These are phyloP conservation scores for Bucorvus abyssinicus DNA, from an alignment of 2,797 vertebrate species.

Conservation along the genomic window DNA sequence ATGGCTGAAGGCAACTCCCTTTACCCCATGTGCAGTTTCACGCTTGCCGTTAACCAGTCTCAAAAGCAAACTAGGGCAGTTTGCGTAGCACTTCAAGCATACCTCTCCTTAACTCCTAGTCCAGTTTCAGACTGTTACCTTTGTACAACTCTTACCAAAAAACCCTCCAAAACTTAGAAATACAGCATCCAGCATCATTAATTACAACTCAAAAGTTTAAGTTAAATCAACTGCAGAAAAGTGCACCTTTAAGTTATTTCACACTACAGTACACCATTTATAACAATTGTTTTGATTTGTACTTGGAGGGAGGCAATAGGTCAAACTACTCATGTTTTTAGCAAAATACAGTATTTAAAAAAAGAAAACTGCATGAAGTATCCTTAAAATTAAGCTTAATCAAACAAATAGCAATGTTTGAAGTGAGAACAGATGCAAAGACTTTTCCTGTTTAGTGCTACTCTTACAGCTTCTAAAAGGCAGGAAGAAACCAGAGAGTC, in stretches of 20 bases:
- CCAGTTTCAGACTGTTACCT: not conserved
- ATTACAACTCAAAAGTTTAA: not conserved
- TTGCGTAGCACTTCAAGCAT: not conserved
- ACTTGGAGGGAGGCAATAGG: not conserved
- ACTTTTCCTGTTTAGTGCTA: not conserved
- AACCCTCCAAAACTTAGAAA: not conserved
- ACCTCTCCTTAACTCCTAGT: not conserved
- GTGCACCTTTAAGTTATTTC: not conserved
- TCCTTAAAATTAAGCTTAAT: not conserved
- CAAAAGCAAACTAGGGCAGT: not conserved
- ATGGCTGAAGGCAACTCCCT: not conserved
- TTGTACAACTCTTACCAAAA: not conserved
- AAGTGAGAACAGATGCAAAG: not conserved
- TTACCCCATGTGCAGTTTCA: not conserved
- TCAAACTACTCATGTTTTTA: not conserved
- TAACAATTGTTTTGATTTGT: not conserved
- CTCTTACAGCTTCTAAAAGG: not conserved
- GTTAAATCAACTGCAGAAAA: not conserved
- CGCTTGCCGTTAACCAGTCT: not conserved
- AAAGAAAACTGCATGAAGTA: not conserved
- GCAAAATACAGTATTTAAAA: not conserved
- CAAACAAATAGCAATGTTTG: not conserved
- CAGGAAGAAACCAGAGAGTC: not conserved
- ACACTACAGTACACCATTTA: not conserved
- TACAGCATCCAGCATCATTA: not conserved